These are phyloP conservation scores for Ambastaia sidthimunki DNA, from an alignment of 2,797 vertebrate genomes.

Conservation along the genomic window DNA sequence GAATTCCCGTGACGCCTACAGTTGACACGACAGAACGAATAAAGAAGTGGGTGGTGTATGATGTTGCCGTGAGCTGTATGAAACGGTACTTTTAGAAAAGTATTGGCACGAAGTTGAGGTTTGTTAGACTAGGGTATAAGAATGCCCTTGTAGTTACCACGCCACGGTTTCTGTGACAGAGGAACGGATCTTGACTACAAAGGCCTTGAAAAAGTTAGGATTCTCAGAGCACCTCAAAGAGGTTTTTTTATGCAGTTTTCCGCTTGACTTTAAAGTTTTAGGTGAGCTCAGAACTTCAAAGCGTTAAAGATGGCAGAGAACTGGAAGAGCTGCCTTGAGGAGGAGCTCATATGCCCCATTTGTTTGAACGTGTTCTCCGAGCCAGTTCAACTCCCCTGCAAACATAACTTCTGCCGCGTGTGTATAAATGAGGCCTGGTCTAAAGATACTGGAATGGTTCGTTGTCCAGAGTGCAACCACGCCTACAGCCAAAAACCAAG, in stretches of 20 bases:
- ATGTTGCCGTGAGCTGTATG: conserved; percentile 35
- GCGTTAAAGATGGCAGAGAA: conserved; percentile 91
- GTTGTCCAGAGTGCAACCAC: conserved; percentile 99
- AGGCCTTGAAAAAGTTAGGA: conserved; percentile 54
- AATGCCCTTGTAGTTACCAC: conserved; percentile 26
- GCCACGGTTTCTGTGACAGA: conserved; percentile 13
- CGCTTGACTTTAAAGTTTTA: conserved; percentile 49
- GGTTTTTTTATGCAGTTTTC: conserved; percentile 41
- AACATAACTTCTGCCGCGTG: conserved; percentile 99
- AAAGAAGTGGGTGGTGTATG: conserved; percentile 31
- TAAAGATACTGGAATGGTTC: conserved; percentile 92
- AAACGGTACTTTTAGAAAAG: conserved; percentile 16
- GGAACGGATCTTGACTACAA: conserved; percentile 14
- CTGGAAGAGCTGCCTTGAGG: conserved; percentile 99
- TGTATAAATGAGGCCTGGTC: conserved; percentile 99
- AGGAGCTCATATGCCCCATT: conserved; percentile 99
- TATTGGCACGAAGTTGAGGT: conserved; percentile 24
- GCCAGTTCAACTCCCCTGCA: conserved; percentile 98
- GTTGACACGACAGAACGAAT: conserved; percentile 21
- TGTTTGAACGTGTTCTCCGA: conserved; percentile 99
- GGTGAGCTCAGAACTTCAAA: conserved; percentile 32
- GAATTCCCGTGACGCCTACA: conserved; percentile 15
- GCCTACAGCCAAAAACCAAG: conserved; percentile 97
- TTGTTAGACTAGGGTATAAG: conserved; percentile 14
- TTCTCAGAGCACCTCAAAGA: conserved; percentile 1